phyloP scores from a whole-genome alignment of 2,797 vertebrate species.

The Chelidonichthys spinosus region DNA sequence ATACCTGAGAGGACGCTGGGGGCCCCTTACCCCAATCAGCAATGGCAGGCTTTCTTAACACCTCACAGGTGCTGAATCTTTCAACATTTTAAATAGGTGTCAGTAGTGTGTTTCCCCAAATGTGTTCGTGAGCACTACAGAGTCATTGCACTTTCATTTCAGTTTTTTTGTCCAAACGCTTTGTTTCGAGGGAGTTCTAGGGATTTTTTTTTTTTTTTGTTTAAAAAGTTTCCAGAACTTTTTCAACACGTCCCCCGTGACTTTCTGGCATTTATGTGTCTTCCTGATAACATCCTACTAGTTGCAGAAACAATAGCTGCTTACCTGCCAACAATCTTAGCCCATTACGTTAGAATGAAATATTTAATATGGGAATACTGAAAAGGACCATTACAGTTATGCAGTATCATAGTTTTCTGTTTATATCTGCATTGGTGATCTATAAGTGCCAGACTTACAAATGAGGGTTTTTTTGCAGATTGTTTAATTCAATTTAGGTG shows the following conservation, averaged over 20 bases:
- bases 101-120: neutral
- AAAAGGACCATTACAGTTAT: neutral
- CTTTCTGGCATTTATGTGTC: slow-evolving; percentile 4
- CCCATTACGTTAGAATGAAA: neutral
- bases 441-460: neutral
- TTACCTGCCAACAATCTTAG: slow-evolving; percentile 18
- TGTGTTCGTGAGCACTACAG: neutral
- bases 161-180: neutral
- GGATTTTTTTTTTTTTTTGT: neutral
- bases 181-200: too few relatives aligned
- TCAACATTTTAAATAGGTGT: slow-evolving; percentile 17
- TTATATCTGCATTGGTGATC: neutral
- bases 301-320: slow-evolving; percentile 38
- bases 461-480: slow-evolving; percentile 9
- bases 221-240: neutral
- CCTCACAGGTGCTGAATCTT: slow-evolving; percentile 37
- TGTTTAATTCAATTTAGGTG: slow-evolving; percentile 21
- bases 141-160: too few relatives aligned
- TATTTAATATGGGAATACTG: neutral
- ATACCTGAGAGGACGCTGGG: slow-evolving; percentile 57
- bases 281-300: slow-evolving; percentile 22
- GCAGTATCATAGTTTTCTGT: neutral
- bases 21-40: slow-evolving; percentile 29
- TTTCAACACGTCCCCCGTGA: slow-evolving; percentile 25
- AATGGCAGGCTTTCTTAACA: slow-evolving; percentile 35